A percentile compares a stretch with the other conserved stretches of the same genome.
Conservation (phyloP, 2,113 vertebrate species). For the Psophia crepitans region DNA sequence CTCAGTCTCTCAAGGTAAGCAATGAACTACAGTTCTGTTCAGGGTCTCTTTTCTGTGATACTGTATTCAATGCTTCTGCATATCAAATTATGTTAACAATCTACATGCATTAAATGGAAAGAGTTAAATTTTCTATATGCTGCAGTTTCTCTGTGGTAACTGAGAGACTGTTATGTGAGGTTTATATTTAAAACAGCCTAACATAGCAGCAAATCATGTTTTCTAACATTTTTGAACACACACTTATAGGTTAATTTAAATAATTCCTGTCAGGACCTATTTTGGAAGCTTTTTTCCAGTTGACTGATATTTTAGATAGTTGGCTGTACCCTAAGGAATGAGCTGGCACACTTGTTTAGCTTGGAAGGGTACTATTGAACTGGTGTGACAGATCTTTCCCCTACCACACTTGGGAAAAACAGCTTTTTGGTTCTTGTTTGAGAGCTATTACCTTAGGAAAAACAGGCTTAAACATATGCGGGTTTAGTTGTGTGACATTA, state of each 20-base stretch:
- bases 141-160: background rate
- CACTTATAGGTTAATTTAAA: background rate
- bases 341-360: background rate
- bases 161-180: background rate
- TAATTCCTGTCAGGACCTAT: background rate
- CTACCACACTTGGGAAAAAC: background rate
- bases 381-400: background rate
- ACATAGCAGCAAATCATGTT: background rate
- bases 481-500: background rate
- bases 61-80: background rate
- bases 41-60: background rate
- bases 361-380: background rate
- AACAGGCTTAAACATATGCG: background rate
- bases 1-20: conserved; percentile 93
- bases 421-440: background rate
- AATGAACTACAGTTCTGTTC: background rate
- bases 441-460: background rate
- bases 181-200: background rate
- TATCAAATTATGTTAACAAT: background rate
- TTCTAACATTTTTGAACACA: background rate
- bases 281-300: background rate
- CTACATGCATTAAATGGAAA: background rate
- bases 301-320: background rate
- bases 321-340: background rate
- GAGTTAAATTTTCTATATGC: background rate